Conservation (phyloP, 2,888 invertebrate species). For the Drosophila helvetica region DNA sequence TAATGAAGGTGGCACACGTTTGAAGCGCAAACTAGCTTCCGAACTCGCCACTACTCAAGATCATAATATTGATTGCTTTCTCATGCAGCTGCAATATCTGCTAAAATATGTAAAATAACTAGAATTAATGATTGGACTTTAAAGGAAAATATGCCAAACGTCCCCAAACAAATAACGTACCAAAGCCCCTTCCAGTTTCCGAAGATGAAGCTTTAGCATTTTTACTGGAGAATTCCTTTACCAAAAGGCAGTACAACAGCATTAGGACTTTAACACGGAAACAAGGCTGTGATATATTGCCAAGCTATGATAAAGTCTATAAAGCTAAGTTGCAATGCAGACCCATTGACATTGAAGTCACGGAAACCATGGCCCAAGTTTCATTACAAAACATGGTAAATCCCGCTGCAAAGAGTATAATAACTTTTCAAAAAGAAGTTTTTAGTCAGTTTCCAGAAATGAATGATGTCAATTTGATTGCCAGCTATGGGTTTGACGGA, state of each 20-base stretch:
- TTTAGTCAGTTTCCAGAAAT: neutral
- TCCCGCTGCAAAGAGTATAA: constrained; percentile 4
- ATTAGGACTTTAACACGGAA: neutral
- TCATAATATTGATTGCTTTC: too few relatives aligned
- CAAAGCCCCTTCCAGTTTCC: neutral
- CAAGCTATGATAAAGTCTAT: neutral
- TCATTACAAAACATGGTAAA: constrained; percentile 8
- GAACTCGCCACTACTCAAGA: too few relatives aligned
- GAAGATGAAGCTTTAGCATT: neutral
- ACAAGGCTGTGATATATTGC: constrained; percentile 3
- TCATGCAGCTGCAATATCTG: too few relatives aligned
- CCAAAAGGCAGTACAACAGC: neutral
- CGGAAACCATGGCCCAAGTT: constrained; percentile 2
- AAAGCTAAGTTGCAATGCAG: neutral
- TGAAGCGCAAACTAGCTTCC: too few relatives aligned
- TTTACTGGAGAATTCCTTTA: constrained; percentile 1
- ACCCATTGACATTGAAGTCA: neutral
- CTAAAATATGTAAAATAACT: too few relatives aligned
- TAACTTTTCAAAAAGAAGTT: constrained; percentile 3
- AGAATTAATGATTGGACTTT: too few relatives aligned
- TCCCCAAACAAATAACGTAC: neutral
- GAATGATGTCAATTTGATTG: too few relatives aligned
- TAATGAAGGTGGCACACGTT: too few relatives aligned
- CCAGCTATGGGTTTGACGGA: too few relatives aligned
- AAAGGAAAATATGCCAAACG: too few relatives aligned